phyloP scores from a whole-genome alignment of 2,113 vertebrate genomes.

The Neolamprologus brichardi region DNA sequence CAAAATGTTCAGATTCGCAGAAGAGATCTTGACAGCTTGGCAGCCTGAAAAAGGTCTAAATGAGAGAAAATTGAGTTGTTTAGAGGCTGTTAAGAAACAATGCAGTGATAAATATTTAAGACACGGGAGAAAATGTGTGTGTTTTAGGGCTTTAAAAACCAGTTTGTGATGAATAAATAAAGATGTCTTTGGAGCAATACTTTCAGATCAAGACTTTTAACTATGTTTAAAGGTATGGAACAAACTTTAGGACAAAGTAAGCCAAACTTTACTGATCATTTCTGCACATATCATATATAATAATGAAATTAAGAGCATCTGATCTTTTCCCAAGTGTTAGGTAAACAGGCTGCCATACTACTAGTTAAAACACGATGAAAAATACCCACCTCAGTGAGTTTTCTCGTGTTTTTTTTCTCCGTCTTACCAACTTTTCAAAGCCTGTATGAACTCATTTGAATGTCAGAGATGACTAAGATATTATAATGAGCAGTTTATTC shows the following conservation, averaged over 20 bases:
- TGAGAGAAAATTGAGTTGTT: constrained; percentile 43
- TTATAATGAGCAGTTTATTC: not conserved
- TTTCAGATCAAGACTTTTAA: not conserved
- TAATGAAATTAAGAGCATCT: not conserved
- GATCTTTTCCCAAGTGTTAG: not conserved
- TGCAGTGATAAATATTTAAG: constrained; percentile 37
- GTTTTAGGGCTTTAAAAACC: constrained; percentile 11
- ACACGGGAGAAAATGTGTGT: not conserved
- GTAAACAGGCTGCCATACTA: fast-evolving
- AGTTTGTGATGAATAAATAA: constrained; percentile 27
- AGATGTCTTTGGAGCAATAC: not conserved
- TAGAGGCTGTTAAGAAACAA: constrained; percentile 16
- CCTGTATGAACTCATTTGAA: not conserved
- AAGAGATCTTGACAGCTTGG: constrained; percentile 32
- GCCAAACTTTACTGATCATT: not conserved
- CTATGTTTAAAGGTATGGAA: not conserved
- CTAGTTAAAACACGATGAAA: not conserved
- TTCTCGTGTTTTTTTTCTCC: fast-evolving
- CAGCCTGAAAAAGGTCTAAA: constrained; percentile 34
- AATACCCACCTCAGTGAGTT: not conserved
- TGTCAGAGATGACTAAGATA: not conserved
- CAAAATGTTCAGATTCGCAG: not conserved
- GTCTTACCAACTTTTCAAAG: not conserved
- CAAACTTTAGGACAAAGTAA: not conserved
- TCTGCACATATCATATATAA: not conserved